Base-by-base conservation (phyloP, 2,888 invertebrate species). In the Embidobia sp. region DNA sequence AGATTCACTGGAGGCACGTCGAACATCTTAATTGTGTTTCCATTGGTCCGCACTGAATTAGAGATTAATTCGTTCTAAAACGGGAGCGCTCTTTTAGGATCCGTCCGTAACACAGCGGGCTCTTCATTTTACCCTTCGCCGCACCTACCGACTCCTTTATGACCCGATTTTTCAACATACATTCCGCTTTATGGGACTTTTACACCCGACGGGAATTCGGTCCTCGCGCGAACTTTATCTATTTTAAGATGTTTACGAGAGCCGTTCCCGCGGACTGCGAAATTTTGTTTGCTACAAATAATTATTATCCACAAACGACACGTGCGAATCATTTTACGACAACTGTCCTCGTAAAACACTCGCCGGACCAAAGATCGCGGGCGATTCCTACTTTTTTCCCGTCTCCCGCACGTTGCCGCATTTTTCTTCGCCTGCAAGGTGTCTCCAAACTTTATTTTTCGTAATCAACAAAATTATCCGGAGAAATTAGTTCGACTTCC, bases 181-280 rank as follows among this genome's bases (percentile, higher is more conserved):
- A 42, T 26, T 27, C 31, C 10, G 16, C n/a, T 69, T 69, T 69
- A 69, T 59, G 51, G 13, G 49, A 59, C 48, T 49, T 69, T 59
- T 69, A 59, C 15, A 16, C 42, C 1, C 40, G 3, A 0, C 31
- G 22, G 7, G 31, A 35, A 31, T 42, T 46, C 11, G 19, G 22
- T 26, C 10, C 40, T 29, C n/a, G 16, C 16, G 13, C 19, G 15
- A 59, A 22, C 27, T 55, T 64, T 7, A 53, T 46, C 59, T 69
- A 69, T 69, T 69, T 59, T 42, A 49, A 51, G 59, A 57, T 42
- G 18, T 69, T 69, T 69, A 67, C 48, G 67, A 67, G 40, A n/a
- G 18, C 16, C 19, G 11, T 29, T 35, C 33, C 10, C 29, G 48
- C 15, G 44, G 29, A 42, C 11, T 19, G 31, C 64, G 10, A 64